Conservation (phyloP, 2,888 invertebrate genomes). For the Drosophila longiperda region DNA sequence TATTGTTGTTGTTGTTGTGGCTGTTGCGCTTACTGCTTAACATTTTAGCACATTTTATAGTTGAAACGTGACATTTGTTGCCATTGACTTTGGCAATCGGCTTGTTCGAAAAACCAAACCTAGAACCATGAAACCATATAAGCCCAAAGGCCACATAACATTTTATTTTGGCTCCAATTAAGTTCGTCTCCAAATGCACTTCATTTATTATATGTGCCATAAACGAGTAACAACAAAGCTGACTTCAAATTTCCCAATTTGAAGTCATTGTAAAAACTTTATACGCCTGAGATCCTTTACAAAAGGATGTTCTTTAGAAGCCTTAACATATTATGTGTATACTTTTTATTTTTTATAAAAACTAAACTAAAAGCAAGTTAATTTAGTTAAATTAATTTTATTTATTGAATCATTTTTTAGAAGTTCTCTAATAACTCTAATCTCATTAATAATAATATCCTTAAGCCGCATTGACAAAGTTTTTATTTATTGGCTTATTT, state of each 20-base stretch:
- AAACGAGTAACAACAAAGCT: neutral
- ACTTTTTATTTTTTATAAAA: neutral
- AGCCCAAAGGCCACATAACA: conserved; percentile 15
- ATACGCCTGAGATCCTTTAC: neutral
- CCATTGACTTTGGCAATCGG: conserved; percentile 20
- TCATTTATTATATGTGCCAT: neutral
- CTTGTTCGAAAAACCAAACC: conserved; percentile 10
- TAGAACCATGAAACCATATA: conserved; percentile 11
- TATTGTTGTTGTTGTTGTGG: conserved; percentile 11
- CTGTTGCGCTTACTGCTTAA: conserved; percentile 40
- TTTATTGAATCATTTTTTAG: neutral
- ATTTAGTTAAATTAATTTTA: neutral
- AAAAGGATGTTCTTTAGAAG: neutral
- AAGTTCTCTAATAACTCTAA: neutral
- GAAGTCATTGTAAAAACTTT: neutral
- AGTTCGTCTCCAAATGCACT: conserved; percentile 16
- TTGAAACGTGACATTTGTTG: conserved; percentile 68
- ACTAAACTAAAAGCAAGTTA: neutral
- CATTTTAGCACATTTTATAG: conserved; percentile 71
- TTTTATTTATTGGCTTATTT: neutral
- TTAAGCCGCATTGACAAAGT: neutral
- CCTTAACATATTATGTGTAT: neutral
- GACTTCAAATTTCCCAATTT: neutral
- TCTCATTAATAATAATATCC: neutral
- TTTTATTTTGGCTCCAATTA: conserved; percentile 13